phyloP scores from a whole-genome alignment of 2,797 vertebrate genomes.

The Eleutherodactylus coqui region DNA sequence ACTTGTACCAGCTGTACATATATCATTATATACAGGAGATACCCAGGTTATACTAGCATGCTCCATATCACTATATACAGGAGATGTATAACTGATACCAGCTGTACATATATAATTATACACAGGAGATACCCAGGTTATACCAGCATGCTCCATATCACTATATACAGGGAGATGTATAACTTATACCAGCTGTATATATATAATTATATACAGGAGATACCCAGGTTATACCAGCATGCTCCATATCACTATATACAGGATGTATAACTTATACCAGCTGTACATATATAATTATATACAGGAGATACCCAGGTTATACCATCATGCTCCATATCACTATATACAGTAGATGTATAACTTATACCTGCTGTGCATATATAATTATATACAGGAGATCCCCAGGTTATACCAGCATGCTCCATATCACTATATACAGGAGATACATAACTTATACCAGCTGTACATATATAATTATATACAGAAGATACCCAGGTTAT shows the following conservation, averaged over 20 bases:
- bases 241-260: no score
- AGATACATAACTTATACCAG: neutral
- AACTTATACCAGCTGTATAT: neutral
- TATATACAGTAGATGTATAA: neutral
- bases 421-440: neutral
- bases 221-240: neutral
- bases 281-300: neutral
- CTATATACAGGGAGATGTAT: neutral
- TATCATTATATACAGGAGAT: neutral
- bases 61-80: no score
- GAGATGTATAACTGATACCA: neutral
- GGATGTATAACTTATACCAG: neutral
- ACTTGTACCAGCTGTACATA: no score
- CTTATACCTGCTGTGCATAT: neutral
- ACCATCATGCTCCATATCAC: neutral
- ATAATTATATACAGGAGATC: neutral
- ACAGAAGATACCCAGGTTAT: neutral
- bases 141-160: no score
- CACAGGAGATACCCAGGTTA: no score
- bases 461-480: neutral
- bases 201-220: neutral
- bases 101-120: no score
- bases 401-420: neutral
- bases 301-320: constrained; percentile 6
- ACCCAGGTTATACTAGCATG: neutral